Percentiles rank a stretch among this genome's conserved stretches.
Conservation (phyloP, 1,140 invertebrate species). For the Drosophila asahinai region DNA sequence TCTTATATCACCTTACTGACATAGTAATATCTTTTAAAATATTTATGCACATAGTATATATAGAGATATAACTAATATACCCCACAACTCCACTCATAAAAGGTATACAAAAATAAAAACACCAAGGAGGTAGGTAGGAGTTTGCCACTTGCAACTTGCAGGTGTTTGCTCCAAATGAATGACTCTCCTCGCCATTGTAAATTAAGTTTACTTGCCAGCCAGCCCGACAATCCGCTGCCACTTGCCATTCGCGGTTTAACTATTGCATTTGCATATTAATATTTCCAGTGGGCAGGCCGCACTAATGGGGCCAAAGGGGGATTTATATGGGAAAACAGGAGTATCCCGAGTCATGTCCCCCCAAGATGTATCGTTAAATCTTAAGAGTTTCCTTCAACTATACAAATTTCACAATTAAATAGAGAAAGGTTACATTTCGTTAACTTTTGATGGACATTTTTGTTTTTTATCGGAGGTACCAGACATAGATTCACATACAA, state of each 20-base stretch:
- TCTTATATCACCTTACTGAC: background rate
- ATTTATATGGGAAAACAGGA: constrained; percentile 13
- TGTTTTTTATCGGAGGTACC: background rate
- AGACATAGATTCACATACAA: background rate
- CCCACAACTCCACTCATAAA: background rate
- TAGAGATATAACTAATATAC: background rate
- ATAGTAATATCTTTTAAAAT: background rate
- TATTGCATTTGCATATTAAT: constrained; percentile 46
- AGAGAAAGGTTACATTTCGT: background rate
- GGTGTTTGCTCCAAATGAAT: constrained; percentile 79
- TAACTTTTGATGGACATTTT: background rate
- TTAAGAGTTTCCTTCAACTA: background rate
- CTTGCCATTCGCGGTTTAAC: constrained; percentile 39
- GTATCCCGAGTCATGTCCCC: background rate
- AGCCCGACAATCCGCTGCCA: constrained; percentile 14
- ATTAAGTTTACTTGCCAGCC: constrained; percentile 66
- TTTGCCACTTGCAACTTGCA: constrained; percentile 55
- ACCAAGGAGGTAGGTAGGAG: constrained; percentile 19
- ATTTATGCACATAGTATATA: background rate
- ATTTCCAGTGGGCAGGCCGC: constrained; percentile 31
- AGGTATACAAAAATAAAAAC: constrained; percentile 1
- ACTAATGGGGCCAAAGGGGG: constrained; percentile 23
- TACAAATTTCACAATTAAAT: background rate
- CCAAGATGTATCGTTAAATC: background rate
- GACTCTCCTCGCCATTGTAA: constrained; percentile 70